Conservation (phyloP, 2,888 invertebrate species). For the Cataglyphis altisquamis region DNA sequence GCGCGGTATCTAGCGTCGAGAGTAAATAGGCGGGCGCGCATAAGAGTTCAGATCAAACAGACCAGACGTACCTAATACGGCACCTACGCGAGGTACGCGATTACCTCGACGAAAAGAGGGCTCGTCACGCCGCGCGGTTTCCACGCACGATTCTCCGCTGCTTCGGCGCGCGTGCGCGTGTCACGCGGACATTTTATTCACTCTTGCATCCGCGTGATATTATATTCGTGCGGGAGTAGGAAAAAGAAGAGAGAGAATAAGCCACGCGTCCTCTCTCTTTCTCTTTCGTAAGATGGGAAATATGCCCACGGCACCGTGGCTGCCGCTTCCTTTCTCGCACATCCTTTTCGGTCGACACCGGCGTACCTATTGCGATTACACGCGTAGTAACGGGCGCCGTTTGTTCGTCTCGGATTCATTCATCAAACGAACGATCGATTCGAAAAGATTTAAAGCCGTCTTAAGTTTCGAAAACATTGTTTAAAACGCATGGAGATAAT, state of each 20-base stretch:
- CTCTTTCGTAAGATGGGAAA: conserved; percentile 76
- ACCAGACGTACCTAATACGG: neutral
- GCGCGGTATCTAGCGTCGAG: neutral
- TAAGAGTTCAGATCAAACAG: conserved; percentile 34
- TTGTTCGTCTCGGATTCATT: conserved; percentile 60
- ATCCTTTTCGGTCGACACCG: conserved; percentile 69
- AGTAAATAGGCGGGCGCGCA: conserved; percentile 1
- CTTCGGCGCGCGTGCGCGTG: conserved; percentile 41
- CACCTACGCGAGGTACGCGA: neutral
- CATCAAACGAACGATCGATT: conserved; percentile 23
- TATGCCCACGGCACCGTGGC: conserved; percentile 80
- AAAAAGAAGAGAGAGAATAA: conserved; percentile 55
- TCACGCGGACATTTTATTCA: neutral
- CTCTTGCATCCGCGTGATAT: conserved; percentile 27
- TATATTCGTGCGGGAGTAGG: conserved; percentile 52
- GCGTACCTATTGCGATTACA: conserved; percentile 69
- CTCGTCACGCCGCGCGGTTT: conserved; percentile 72
- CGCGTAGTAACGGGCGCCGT: conserved; percentile 43
- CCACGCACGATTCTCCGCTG: conserved; percentile 65
- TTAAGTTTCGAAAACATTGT: neutral
- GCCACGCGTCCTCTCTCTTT: conserved; percentile 46
- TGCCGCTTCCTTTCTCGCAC: conserved; percentile 77
- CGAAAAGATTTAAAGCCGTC: neutral
- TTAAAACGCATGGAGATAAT: neutral
- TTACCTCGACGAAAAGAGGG: conserved; percentile 38